Percentiles rank a stretch among this genome's conserved stretches.
Evolutionary conservation across 1,140 invertebrate species (phyloP).

Genomic region (Microvelia longipes): DNA sequence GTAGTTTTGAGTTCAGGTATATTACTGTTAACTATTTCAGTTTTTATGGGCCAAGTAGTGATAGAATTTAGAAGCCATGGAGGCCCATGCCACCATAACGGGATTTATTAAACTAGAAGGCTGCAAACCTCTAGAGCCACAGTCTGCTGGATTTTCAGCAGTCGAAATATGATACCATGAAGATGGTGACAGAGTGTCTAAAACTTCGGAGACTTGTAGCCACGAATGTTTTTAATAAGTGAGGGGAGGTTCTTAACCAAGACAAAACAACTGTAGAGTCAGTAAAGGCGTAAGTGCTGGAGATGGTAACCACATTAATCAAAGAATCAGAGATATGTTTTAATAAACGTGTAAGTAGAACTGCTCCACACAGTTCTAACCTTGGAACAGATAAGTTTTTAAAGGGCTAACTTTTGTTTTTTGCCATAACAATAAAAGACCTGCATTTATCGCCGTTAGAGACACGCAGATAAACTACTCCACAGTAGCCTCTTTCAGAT

Average conservation of each 20-base stretch:
- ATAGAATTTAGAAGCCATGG: not conserved
- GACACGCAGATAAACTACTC: constrained; percentile 18
- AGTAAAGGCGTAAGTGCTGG: not conserved
- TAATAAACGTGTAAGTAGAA: constrained; percentile 22
- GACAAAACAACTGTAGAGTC: constrained; percentile 14
- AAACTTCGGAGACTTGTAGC: constrained; percentile 24
- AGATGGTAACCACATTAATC: not conserved
- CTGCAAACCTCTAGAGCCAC: not conserved
- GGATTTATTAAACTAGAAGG: not conserved
- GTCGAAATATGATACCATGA: not conserved
- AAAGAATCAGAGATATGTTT: not conserved
- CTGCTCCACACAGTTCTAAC: constrained; percentile 30
- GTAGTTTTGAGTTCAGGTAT: not conserved
- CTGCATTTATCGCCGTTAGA: not conserved
- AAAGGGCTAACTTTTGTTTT: constrained; percentile 29
- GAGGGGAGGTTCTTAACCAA: constrained; percentile 19
- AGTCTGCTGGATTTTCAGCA: not conserved
- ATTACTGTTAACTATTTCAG: not conserved
- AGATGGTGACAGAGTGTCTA: not conserved
- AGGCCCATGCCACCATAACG: not conserved
- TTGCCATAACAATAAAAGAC: constrained; percentile 19
- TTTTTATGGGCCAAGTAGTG: not conserved
- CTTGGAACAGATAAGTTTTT: constrained; percentile 28
- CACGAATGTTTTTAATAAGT: constrained; percentile 24
- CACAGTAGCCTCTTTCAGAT: constrained; percentile 22